Conservation (phyloP, 2,888 invertebrate genomes). For the Leucophenga maculata region DNA sequence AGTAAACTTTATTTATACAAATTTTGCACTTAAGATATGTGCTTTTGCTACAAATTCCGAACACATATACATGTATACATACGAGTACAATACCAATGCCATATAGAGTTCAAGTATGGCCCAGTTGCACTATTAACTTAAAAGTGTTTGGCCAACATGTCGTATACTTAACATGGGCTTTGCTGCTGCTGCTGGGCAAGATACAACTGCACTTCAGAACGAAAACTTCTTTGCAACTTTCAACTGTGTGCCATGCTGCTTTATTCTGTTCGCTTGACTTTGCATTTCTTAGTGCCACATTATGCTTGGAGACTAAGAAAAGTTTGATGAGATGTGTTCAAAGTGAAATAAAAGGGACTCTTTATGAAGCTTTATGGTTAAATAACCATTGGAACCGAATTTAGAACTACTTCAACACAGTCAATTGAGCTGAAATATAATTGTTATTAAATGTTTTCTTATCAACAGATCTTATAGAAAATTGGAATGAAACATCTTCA, state of each 20-base stretch:
- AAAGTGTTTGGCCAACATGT: conserved; percentile 57
- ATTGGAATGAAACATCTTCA: no score
- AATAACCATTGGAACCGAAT: no score
- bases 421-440: no score
- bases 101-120: neutral
- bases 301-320: no score
- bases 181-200: neutral
- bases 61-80: no score
- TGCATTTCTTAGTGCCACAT: neutral
- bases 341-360: no score
- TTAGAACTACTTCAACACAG: no score
- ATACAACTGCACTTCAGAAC: conserved; percentile 1
- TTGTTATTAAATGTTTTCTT: no score
- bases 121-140: conserved; percentile 34
- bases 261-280: conserved; percentile 41
- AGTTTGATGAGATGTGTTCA: no score
- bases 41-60: neutral
- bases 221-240: neutral
- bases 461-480: no score
- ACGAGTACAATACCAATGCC: no score
- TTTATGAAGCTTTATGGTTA: no score
- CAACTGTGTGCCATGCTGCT: conserved; percentile 34
- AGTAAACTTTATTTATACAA: conserved; percentile 16
- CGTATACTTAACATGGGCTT: conserved; percentile 65
- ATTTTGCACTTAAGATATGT: conserved; percentile 15